Percentiles rank a stretch among this genome's conserved stretches.
phyloP scores from a whole-genome alignment of 2,113 vertebrate genomes.

The Phocoena sinus region DNA sequence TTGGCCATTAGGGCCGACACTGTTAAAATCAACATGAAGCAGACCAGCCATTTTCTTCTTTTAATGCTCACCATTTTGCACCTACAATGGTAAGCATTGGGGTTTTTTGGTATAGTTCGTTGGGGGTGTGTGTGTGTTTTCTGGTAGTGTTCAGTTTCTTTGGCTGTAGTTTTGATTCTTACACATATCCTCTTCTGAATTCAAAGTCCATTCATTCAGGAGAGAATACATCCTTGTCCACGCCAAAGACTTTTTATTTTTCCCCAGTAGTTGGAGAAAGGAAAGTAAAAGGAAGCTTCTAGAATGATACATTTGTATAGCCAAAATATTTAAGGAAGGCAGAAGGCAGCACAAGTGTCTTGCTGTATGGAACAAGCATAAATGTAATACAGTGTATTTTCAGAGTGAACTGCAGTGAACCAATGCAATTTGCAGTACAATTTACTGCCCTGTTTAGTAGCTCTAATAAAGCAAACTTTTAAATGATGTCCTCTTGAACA shows the following conservation, averaged over 20 bases:
- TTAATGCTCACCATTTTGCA: constrained; percentile 70
- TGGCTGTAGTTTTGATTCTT: constrained; percentile 54
- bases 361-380: constrained; percentile 10
- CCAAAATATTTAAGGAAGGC: constrained; percentile 47
- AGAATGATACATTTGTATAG: constrained; percentile 43
- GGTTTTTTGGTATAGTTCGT: background rate
- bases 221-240: constrained; percentile 44
- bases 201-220: constrained; percentile 59
- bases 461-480: constrained; percentile 65
- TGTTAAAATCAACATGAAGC: constrained; percentile 50
- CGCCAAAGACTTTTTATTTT: constrained; percentile 63
- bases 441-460: constrained; percentile 65
- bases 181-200: constrained; percentile 65
- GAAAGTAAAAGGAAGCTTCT: constrained; percentile 17
- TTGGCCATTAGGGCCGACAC: constrained; percentile 54
- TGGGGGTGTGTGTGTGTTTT: background rate
- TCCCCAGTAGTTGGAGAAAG: background rate
- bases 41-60: constrained; percentile 64
- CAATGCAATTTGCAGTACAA: constrained; percentile 66
- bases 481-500: constrained; percentile 51
- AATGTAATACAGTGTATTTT: constrained; percentile 45
- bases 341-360: constrained; percentile 27
- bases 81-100: constrained; percentile 68
- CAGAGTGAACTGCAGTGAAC: constrained; percentile 40
- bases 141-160: constrained; percentile 50